Conservation (phyloP, 92 coral and sea anemone genomes). For the Epizoanthus scotinus region DNA sequence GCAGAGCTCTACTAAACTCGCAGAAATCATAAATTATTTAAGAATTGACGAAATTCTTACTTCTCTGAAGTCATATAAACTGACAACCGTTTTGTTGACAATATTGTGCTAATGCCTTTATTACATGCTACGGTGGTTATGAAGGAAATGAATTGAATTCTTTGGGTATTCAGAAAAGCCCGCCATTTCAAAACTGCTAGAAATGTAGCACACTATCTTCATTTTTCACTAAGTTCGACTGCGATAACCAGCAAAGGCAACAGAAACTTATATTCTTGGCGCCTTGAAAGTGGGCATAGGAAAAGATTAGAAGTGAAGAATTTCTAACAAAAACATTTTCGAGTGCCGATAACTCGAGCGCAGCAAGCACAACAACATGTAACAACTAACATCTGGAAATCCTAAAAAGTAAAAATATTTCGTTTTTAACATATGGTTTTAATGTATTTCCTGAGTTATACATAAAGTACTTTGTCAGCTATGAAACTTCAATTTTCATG, state of each 20-base stretch:
- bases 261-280: conserved; percentile 3
- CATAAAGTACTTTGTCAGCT: too few species aligned
- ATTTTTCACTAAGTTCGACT: neutral
- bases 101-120: neutral
- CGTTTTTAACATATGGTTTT: too few species aligned
- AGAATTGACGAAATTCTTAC: neutral
- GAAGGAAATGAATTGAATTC: neutral
- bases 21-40: neutral
- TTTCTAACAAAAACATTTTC: conserved; percentile 25
- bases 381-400: too few species aligned
- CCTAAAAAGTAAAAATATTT: too few species aligned
- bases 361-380: neutral
- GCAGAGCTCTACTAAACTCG: neutral
- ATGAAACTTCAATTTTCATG: too few species aligned
- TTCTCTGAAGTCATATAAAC: conserved; percentile 5
- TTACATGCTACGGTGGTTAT: neutral
- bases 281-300: neutral
- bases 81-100: conserved; percentile 23
- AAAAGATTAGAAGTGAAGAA: conserved; percentile 4
- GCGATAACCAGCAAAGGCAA: neutral
- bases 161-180: neutral
- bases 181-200: conserved; percentile 11
- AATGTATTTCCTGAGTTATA: too few species aligned
- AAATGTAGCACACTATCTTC: neutral
- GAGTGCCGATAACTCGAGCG: neutral